Conservation (phyloP, 1,140 invertebrate species). For the Luehdorfia chinensis region DNA sequence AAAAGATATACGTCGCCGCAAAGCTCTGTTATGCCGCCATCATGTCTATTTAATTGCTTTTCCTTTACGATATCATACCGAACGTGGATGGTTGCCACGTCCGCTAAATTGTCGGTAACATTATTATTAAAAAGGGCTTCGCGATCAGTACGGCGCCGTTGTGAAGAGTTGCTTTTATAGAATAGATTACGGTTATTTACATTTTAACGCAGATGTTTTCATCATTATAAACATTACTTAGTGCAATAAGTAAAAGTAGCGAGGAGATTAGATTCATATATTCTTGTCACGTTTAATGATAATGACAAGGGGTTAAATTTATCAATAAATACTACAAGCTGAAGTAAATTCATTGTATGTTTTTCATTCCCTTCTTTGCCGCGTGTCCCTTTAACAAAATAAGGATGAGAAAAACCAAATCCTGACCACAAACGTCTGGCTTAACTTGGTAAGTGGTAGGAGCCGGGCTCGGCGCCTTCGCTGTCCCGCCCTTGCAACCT, state of each 20-base stretch:
- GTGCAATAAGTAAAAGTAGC: no score
- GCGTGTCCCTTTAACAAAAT: slow-evolving; percentile 71
- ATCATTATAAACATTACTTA: no score
- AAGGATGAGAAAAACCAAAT: slow-evolving; percentile 93
- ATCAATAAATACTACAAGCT: no score
- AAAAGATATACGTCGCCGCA: no score
- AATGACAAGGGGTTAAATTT: no score
- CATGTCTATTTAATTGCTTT: slow-evolving; percentile 5
- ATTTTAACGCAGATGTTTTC: no score
- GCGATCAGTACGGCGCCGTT: background rate
- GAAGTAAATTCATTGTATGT: slow-evolving; percentile 53
- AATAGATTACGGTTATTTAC: no score
- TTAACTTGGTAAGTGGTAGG: slow-evolving; percentile 95
- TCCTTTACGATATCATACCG: background rate
- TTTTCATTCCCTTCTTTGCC: slow-evolving; percentile 72
- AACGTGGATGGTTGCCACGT: background rate
- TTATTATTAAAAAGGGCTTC: slow-evolving; percentile 8
- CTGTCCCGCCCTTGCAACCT: slow-evolving; percentile 57
- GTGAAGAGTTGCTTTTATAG: no score
- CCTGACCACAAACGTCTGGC: slow-evolving; percentile 96
- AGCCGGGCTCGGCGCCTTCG: slow-evolving; percentile 71
- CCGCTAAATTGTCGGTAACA: background rate
- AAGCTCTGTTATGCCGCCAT: no score
- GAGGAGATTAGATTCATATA: no score
- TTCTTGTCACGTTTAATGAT: no score